Conservation (phyloP, 1,140 invertebrate species). For the Planococcus citri region DNA sequence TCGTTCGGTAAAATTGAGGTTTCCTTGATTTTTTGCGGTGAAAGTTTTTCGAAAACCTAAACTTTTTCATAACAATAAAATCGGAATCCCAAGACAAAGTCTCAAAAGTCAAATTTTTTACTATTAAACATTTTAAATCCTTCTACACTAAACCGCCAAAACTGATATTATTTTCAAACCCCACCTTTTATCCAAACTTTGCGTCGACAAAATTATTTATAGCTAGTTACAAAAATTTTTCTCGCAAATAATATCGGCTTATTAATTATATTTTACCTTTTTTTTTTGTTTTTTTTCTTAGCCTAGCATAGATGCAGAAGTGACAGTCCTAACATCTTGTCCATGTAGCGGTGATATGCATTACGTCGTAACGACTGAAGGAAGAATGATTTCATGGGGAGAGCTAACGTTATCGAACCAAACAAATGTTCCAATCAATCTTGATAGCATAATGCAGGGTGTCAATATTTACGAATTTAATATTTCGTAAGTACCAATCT, state of each 20-base stretch:
- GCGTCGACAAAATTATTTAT: too few relatives aligned
- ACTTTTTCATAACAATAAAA: too few relatives aligned
- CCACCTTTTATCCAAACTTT: too few relatives aligned
- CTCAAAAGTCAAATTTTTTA: too few relatives aligned
- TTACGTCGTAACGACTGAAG: conserved; percentile 45
- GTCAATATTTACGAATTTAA: conserved; percentile 44
- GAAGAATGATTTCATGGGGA: conserved; percentile 45
- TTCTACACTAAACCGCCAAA: too few relatives aligned
- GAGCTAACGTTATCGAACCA: conserved; percentile 31
- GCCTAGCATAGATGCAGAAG: conserved; percentile 45
- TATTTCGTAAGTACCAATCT: conserved; percentile 44
- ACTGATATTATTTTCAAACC: too few relatives aligned
- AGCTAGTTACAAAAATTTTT: too few relatives aligned
- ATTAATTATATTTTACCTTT: conserved; percentile 18
- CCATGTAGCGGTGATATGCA: conserved; percentile 44
- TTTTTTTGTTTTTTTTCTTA: conserved; percentile 31
- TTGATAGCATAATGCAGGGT: conserved; percentile 29
- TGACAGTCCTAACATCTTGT: conserved; percentile 47
- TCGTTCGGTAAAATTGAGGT: too few relatives aligned
- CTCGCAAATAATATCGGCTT: neutral
- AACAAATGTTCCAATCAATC: conserved; percentile 29
- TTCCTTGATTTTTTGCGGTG: too few relatives aligned
- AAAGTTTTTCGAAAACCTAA: too few relatives aligned
- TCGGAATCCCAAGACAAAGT: too few relatives aligned
- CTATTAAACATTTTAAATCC: too few relatives aligned